Conservation (phyloP, 1,140 invertebrate species). For the Ruditapes philippinarum region DNA sequence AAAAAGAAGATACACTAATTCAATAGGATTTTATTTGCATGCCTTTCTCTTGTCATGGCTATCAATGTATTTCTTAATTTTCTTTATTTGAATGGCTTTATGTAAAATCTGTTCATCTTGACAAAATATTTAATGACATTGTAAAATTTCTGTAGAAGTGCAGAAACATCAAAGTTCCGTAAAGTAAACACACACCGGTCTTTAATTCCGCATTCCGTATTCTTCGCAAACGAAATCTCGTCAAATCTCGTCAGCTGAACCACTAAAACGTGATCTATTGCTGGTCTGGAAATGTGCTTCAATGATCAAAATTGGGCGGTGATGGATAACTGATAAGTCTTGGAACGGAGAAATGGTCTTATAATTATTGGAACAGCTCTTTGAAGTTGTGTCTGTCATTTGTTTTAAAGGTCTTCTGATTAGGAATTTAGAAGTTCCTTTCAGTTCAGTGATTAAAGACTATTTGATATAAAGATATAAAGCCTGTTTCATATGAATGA, state of each 20-base stretch:
- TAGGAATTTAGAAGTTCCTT: too few relatives aligned
- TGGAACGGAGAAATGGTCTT: slow-evolving; percentile 41
- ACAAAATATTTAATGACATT: slow-evolving; percentile 49
- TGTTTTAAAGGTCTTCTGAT: slow-evolving; percentile 5
- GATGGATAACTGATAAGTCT: slow-evolving; percentile 47
- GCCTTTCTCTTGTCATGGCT: too few relatives aligned
- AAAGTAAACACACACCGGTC: slow-evolving; percentile 38
- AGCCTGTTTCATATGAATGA: too few relatives aligned
- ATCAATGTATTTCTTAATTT: too few relatives aligned
- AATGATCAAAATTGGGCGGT: slow-evolving; percentile 37
- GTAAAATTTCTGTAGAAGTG: neutral
- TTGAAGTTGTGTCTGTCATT: slow-evolving; percentile 20
- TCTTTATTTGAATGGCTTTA: too few relatives aligned
- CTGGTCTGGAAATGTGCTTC: slow-evolving; percentile 50
- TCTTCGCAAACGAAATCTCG: slow-evolving; percentile 36
- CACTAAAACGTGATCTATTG: slow-evolving; percentile 60
- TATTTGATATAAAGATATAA: too few relatives aligned
- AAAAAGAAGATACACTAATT: too few relatives aligned
- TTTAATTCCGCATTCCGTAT: slow-evolving; percentile 50
- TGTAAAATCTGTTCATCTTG: too few relatives aligned
- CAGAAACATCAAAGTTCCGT: slow-evolving; percentile 49
- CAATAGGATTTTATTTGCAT: too few relatives aligned
- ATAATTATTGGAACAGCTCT: slow-evolving; percentile 29
- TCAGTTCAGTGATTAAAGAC: too few relatives aligned
- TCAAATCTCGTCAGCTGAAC: slow-evolving; percentile 37